phyloP scores from a whole-genome alignment of 1,140 invertebrate species.

The Drosophila jambulina region DNA sequence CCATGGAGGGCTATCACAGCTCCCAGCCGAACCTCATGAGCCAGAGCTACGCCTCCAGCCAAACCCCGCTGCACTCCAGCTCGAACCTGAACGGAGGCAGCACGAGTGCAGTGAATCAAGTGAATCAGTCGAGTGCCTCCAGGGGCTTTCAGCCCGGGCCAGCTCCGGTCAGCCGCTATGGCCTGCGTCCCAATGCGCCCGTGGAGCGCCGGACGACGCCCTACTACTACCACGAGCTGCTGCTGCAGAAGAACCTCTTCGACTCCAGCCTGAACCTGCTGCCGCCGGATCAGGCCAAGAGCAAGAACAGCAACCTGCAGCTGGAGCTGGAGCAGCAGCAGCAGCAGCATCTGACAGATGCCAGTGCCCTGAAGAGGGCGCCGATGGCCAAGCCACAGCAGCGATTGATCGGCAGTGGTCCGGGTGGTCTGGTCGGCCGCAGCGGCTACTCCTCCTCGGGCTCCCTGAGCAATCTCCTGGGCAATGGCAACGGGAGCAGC shows the following conservation, averaged over 20 bases:
- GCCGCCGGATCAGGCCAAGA: slow-evolving; percentile 49
- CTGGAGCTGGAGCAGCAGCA: slow-evolving; percentile 56
- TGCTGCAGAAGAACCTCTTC: slow-evolving; percentile 77
- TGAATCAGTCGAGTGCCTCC: slow-evolving; percentile 4
- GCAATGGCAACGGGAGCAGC: slow-evolving; percentile 60
- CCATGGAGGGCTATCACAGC: slow-evolving; percentile 66
- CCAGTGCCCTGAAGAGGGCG: slow-evolving; percentile 36
- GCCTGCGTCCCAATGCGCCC: slow-evolving; percentile 54
- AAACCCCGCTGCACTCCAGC: slow-evolving; percentile 32
- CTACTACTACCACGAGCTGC: slow-evolving; percentile 83
- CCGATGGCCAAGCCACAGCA: slow-evolving; percentile 61
- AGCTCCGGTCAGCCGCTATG: slow-evolving; percentile 44
- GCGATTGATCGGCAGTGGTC: slow-evolving; percentile 42
- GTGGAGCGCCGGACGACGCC: slow-evolving; percentile 78
- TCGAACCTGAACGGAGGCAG: slow-evolving; percentile 53
- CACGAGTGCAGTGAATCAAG: slow-evolving; percentile 23
- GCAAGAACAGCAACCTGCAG: slow-evolving; percentile 69
- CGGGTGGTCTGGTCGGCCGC: slow-evolving; percentile 17
- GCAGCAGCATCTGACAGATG: slow-evolving; percentile 27
- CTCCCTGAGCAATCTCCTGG: slow-evolving; percentile 56
- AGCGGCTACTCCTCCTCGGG: slow-evolving; percentile 45
- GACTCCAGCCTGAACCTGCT: slow-evolving; percentile 81
- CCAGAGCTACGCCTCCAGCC: slow-evolving; percentile 38
- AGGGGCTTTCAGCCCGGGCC: slow-evolving; percentile 38
- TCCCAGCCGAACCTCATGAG: slow-evolving; percentile 79